A percentile compares a stretch with the other conserved stretches of the same genome.
phyloP scores from a whole-genome alignment of 1,140 invertebrate species.

The Pseudoatta argentina region DNA sequence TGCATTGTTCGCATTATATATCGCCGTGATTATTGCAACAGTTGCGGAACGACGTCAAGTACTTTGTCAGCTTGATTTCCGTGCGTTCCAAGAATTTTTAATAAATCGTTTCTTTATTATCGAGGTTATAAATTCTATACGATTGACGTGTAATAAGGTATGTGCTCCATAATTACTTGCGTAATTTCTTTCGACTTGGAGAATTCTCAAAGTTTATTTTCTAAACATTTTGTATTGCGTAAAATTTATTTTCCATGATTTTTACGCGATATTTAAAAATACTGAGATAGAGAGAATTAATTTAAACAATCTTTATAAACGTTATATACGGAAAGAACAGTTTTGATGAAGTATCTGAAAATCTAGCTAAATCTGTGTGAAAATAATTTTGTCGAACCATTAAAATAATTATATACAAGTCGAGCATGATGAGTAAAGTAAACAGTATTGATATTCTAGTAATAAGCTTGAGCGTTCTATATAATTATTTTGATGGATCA shows the following conservation, averaged over 20 bases:
- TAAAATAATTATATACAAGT: too few species aligned
- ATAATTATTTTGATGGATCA: too few species aligned
- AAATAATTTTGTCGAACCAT: too few species aligned
- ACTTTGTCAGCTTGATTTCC: not conserved
- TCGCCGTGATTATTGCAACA: slow-evolving; percentile 23
- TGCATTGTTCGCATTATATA: not conserved
- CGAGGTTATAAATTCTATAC: not conserved
- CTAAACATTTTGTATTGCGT: not conserved
- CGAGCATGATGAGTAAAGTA: too few species aligned
- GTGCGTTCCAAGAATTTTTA: slow-evolving; percentile 13
- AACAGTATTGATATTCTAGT: too few species aligned
- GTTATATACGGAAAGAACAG: not conserved
- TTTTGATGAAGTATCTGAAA: too few species aligned
- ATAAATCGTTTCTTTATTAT: not conserved
- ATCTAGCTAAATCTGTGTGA: too few species aligned
- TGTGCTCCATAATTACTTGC: not conserved
- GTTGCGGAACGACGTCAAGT: not conserved
- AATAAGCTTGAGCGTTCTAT: too few species aligned
- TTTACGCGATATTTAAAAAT: not conserved
- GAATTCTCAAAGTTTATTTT: not conserved
- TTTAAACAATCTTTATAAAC: slow-evolving; percentile 43
- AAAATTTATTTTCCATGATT: not conserved
- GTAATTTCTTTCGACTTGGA: not conserved
- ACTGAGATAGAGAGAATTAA: not conserved
- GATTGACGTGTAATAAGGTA: not conserved